Percentiles rank a stretch among this genome's conserved stretches.
Evolutionary conservation across 2,113 vertebrate species (phyloP).

Genomic region (Zapus hudsonius): DNA sequence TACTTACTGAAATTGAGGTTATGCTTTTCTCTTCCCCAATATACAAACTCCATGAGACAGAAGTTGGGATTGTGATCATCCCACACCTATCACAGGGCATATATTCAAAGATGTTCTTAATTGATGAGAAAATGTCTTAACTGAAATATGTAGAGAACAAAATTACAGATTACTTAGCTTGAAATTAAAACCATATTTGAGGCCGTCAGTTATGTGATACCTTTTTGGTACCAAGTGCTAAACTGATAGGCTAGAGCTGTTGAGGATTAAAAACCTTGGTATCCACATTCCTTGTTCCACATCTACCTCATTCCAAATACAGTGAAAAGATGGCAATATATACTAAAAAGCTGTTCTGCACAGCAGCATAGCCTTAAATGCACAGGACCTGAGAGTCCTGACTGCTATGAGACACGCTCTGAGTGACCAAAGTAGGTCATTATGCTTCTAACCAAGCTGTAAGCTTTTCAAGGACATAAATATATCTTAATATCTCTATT

Average conservation of each 20-base stretch:
- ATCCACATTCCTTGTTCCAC: not conserved
- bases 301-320: not conserved
- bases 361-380: not conserved
- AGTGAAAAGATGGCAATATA: not conserved
- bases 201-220: not conserved
- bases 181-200: conserved; percentile 33
- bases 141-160: not conserved
- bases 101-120: not conserved
- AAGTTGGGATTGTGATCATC: not conserved
- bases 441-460: not conserved
- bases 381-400: not conserved
- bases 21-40: not conserved
- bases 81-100: not conserved
- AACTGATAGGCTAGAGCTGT: not conserved
- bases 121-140: not conserved
- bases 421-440: too few relatives aligned
- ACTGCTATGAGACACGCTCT: too few relatives aligned
- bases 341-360: not conserved
- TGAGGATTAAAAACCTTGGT: not conserved
- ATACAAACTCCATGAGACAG: not conserved
- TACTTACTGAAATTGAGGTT: not conserved
- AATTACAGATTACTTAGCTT: not conserved
- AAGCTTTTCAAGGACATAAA: not conserved
- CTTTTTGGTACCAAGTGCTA: not conserved
- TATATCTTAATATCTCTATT: not conserved